Evolutionary conservation across 2,797 vertebrate genomes (phyloP).

Genomic region (Periophthalmus magnuspinnatus): DNA sequence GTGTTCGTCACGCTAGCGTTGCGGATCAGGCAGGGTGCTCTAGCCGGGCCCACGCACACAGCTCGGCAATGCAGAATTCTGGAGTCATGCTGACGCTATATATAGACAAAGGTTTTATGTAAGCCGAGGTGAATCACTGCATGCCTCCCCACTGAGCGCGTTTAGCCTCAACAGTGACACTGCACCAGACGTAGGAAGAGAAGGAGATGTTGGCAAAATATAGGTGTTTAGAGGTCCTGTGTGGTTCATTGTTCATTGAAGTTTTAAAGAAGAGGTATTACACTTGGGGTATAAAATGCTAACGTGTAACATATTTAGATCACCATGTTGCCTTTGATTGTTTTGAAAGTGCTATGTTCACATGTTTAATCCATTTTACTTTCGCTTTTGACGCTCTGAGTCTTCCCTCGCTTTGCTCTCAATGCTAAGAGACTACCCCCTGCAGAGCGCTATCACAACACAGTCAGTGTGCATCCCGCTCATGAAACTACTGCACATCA

Average conservation of each 20-base stretch:
- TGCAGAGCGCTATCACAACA: too few relatives aligned
- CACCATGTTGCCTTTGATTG: too few relatives aligned
- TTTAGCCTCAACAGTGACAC: constrained; percentile 53
- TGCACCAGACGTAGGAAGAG: constrained; percentile 38
- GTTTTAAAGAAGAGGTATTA: not conserved
- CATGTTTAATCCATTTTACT: too few relatives aligned
- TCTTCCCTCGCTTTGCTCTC: too few relatives aligned
- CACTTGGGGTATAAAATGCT: too few relatives aligned
- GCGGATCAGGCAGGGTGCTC: constrained; percentile 59
- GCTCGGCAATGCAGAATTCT: constrained; percentile 78
- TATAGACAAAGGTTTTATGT: constrained; percentile 82
- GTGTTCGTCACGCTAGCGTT: constrained; percentile 20
- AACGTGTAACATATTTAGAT: too few relatives aligned
- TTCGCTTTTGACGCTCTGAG: too few relatives aligned
- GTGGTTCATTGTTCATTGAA: not conserved
- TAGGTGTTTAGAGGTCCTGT: not conserved
- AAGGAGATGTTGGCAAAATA: constrained; percentile 17
- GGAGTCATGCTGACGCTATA: constrained; percentile 80
- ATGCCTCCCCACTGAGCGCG: constrained; percentile 68
- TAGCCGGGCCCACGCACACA: constrained; percentile 71
- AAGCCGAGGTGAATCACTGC: constrained; percentile 81
- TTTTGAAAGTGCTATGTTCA: too few relatives aligned
- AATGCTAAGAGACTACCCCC: too few relatives aligned
- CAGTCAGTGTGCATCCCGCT: too few relatives aligned
- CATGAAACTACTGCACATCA: too few relatives aligned